A percentile compares a stretch with the other conserved stretches of the same genome.
phyloP scores from a whole-genome alignment of 2,888 invertebrate genomes.

The Latheticus oryzae region DNA sequence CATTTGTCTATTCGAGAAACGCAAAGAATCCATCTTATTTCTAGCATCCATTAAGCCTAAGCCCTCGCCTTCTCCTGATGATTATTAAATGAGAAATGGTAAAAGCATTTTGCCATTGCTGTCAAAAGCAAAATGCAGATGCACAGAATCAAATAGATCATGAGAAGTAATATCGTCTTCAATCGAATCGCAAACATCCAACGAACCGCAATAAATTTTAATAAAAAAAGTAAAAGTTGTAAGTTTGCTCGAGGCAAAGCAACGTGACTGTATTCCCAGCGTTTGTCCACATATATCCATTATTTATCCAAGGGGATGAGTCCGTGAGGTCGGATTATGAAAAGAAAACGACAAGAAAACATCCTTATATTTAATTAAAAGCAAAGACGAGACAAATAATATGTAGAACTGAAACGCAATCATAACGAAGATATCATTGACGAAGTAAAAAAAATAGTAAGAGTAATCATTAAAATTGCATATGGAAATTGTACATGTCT shows the following conservation, averaged over 20 bases:
- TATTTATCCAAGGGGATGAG: slow-evolving; percentile 43
- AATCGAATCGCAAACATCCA: slow-evolving; percentile 10
- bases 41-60: too few species aligned
- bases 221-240: slow-evolving; percentile 29
- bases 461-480: slow-evolving; percentile 8
- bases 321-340: slow-evolving; percentile 19
- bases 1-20: too few species aligned
- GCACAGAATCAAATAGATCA: slow-evolving; percentile 28
- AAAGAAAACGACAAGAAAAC: slow-evolving; percentile 26
- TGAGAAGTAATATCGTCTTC: neutral
- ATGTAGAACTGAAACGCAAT: too few species aligned
- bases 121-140: slow-evolving; percentile 50
- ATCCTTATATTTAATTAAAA: slow-evolving; percentile 39
- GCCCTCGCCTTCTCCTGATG: too few species aligned
- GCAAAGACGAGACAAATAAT: slow-evolving; percentile 7
- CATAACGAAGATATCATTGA: too few species aligned
- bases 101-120: slow-evolving; percentile 57
- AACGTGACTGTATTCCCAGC: slow-evolving; percentile 43
- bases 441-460: slow-evolving; percentile 12
- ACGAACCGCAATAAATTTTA: slow-evolving; percentile 27
- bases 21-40: too few species aligned
- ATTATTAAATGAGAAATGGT: slow-evolving; percentile 53
- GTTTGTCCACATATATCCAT: slow-evolving; percentile 40
- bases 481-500: slow-evolving; percentile 8
- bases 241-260: slow-evolving; percentile 30